Evolutionary conservation across 2,888 invertebrate species (phyloP), one percentile per base, ranked within the genome.

Genomic region (Dascillus cervinus): DNA sequence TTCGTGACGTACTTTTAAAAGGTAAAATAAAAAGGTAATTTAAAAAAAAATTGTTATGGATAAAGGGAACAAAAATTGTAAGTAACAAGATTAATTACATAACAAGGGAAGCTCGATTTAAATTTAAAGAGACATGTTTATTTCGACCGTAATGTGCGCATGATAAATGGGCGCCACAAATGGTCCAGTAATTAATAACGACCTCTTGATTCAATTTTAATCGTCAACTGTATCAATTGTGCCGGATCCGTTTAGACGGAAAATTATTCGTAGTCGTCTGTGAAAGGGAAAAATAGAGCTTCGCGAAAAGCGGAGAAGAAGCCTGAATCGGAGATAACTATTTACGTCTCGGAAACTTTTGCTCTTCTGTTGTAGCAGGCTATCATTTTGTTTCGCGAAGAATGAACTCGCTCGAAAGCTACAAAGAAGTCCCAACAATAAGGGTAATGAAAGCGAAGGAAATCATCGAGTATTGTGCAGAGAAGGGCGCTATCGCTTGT

Each of bases 371-470:
- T 27, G 26, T 15, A 22, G 34, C 45, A 55, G 51, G 55, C 58
- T 61, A 59, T 62, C 60, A 60, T 61, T 60, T 61, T 57, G 60
- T 57, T 58, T 52, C 54, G 49, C 34, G 50, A 56, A 56, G 57
- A 56, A 56, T 56, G 52, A 44, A 39, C 47, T 51, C 45, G 41
- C 47, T 51, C 45, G 41, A 36, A 43, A 37, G 50, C 49, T 51
- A 60, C 57, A 59, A 58, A 59, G 56, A 47, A n/a, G 43, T 41
- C 37, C 45, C 53, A 46, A 62, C 62, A 63, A 63, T 63, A 52
- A 56, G 58, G 61, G 62, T 63, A 63, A 63, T 63, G 63, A 63
- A 62, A 60, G 60, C 54, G 46, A 50, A 47, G 59, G 58, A 62
- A 61, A 62, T 63, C 59, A 62, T 53, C 51, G 56, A 53, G 58